These are phyloP conservation scores for Psittacula echo DNA, from an alignment of 2,797 vertebrate genomes.

Conservation along the genomic window DNA sequence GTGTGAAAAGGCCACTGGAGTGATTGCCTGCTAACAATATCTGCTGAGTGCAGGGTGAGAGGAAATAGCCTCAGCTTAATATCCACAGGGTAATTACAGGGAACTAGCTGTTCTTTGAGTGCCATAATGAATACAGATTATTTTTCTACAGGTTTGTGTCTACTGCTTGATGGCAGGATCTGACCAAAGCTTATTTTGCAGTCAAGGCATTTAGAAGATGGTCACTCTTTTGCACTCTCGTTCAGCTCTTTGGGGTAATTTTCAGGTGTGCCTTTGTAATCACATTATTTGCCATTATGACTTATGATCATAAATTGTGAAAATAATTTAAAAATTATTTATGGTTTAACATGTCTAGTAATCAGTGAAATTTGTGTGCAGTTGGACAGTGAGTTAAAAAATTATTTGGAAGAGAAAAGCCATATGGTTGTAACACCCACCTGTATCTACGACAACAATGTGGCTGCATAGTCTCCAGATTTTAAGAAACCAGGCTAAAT, in stretches of 20 bases:
- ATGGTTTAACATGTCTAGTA: neutral
- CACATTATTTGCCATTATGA: neutral
- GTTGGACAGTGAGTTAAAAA: neutral
- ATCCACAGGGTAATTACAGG: neutral
- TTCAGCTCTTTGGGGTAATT: neutral
- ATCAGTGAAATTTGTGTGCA: neutral
- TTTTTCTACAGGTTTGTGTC: neutral
- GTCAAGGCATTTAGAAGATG: neutral
- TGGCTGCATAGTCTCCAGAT: neutral
- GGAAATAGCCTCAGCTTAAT: neutral
- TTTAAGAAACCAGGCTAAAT: neutral
- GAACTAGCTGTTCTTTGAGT: neutral
- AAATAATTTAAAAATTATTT: neutral
- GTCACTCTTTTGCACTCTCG: neutral
- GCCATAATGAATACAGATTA: neutral
- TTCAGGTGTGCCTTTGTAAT: neutral
- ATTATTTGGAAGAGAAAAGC: neutral
- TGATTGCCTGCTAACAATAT: accelerated
- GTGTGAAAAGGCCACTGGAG: neutral
- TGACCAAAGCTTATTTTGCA: neutral
- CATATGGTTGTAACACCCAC: neutral
- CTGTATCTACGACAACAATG: accelerated
- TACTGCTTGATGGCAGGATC: neutral
- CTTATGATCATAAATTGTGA: neutral
- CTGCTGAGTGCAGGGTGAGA: neutral